Evolutionary conservation across 2,888 invertebrate species (phyloP).

Genomic region (Apodemia mormo): DNA sequence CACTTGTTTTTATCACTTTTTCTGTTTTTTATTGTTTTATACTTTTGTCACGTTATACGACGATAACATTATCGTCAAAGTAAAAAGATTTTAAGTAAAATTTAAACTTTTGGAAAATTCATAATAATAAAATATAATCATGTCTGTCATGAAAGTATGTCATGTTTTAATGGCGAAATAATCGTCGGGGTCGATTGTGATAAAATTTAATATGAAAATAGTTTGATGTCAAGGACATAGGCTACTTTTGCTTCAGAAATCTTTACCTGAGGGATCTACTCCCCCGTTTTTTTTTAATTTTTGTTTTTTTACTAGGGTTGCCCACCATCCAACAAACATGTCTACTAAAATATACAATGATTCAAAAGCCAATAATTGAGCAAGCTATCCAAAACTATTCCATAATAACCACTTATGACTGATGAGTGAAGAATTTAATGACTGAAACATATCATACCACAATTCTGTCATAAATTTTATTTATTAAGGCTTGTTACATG

Average conservation of each 20-base stretch:
- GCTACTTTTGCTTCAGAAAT: not conserved
- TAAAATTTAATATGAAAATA: too few species aligned
- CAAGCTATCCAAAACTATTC: not conserved
- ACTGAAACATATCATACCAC: not conserved
- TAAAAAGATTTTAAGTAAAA: too few species aligned
- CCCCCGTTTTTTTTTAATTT: not conserved
- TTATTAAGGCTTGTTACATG: not conserved
- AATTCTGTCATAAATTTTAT: not conserved
- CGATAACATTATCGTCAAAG: too few species aligned
- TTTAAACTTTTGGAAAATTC: not conserved
- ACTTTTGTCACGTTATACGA: too few species aligned
- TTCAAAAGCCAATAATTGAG: not conserved
- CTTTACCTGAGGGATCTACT: too few species aligned
- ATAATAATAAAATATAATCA: not conserved
- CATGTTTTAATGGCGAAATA: not conserved
- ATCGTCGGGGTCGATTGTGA: not conserved
- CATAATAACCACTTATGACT: not conserved
- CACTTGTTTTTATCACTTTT: not conserved
- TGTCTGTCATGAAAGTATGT: not conserved
- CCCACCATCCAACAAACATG: not conserved
- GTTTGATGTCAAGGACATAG: not conserved
- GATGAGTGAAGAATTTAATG: not conserved
- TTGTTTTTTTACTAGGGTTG: not conserved
- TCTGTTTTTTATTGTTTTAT: not conserved
- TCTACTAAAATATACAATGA: not conserved